Percentiles rank a stretch among this genome's conserved stretches.
Conservation (phyloP, 2,797 vertebrate species). For the Falco cherrug region DNA sequence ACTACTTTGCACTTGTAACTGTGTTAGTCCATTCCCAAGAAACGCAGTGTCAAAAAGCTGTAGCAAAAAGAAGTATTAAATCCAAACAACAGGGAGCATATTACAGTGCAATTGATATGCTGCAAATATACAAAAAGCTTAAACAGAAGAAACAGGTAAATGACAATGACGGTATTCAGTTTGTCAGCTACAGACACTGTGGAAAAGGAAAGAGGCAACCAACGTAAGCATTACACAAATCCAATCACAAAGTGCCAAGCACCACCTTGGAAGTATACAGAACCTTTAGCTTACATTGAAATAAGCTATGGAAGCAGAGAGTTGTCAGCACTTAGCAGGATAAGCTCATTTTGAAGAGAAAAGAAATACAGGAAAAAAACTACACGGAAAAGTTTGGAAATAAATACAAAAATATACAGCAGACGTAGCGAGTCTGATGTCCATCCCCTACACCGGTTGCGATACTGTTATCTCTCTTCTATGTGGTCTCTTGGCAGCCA, state of each 20-base stretch:
- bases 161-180: background rate
- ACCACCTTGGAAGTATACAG: background rate
- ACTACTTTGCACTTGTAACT: background rate
- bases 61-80: background rate
- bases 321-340: background rate
- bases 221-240: background rate
- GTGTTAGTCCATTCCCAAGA: accelerated
- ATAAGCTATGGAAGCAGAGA: background rate
- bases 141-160: background rate
- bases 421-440: background rate
- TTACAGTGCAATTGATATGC: background rate
- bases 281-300: background rate
- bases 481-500: background rate
- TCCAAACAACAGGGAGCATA: background rate
- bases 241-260: background rate
- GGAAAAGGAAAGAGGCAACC: background rate
- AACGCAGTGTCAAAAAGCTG: background rate
- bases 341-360: background rate
- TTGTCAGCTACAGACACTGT: background rate
- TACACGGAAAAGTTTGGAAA: background rate
- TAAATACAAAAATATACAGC: background rate
- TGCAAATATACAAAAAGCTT: background rate
- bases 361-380: background rate
- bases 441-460: background rate
- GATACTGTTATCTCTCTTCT: background rate